Evolutionary conservation across 2,113 vertebrate species (phyloP).

Genomic region (Colaptes auratus): DNA sequence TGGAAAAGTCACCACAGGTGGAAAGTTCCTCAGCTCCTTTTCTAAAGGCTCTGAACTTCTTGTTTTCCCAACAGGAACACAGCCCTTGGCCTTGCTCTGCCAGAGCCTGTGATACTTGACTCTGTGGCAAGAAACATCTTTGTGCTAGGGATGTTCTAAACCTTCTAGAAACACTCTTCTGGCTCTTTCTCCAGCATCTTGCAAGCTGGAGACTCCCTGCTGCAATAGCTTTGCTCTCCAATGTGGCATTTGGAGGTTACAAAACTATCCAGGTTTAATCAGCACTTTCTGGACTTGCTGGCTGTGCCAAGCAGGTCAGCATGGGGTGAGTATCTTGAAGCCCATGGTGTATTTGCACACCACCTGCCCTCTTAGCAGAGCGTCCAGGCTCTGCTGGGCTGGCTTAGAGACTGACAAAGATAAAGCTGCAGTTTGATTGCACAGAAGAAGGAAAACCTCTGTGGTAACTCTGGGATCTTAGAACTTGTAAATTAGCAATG

Average conservation of each 20-base stretch:
- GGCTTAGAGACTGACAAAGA: neutral
- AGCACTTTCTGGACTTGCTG: neutral
- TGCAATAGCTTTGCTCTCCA: neutral
- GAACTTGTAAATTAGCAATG: constrained; percentile 23
- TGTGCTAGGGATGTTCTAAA: neutral
- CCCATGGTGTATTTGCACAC: neutral
- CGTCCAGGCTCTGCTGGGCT: neutral
- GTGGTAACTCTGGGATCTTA: neutral
- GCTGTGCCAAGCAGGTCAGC: neutral
- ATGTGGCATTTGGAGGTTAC: neutral
- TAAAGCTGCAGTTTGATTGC: neutral
- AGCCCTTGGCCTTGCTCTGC: neutral
- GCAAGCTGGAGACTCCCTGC: neutral
- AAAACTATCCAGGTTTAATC: neutral
- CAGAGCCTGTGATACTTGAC: neutral
- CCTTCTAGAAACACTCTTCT: neutral
- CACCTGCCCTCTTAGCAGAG: neutral
- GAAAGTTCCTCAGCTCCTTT: neutral
- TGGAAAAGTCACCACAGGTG: neutral
- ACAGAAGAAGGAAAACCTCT: neutral
- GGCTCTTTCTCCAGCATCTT: neutral
- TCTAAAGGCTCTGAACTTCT: neutral
- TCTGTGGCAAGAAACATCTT: neutral
- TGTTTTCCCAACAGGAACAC: neutral
- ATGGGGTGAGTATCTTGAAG: neutral